Conservation (phyloP, 2,888 invertebrate genomes). For the Frankliniella fusca region DNA sequence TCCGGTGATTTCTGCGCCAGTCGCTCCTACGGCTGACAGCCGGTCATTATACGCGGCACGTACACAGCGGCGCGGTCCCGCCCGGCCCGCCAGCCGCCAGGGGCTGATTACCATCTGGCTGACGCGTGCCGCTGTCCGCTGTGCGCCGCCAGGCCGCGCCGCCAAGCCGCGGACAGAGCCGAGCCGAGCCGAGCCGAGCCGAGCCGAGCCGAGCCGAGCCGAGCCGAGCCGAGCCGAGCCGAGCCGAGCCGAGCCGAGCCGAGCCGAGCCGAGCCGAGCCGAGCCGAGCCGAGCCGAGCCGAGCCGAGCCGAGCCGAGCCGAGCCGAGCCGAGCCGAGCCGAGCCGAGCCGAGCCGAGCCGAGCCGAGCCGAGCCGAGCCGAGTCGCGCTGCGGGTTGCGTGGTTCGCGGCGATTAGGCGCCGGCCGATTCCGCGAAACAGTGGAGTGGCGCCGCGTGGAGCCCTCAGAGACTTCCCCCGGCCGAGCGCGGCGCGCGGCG, state of each 20-base stretch:
- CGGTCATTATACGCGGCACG: too few relatives aligned
- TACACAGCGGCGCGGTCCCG: too few relatives aligned
- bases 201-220: neutral
- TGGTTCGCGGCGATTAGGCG: slow-evolving; percentile 13
- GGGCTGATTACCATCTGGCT: too few relatives aligned
- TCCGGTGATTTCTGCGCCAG: too few relatives aligned
- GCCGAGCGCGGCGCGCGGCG: neutral
- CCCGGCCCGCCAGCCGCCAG: too few relatives aligned
- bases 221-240: neutral
- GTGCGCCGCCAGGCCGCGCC: too few relatives aligned
- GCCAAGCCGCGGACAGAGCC: neutral
- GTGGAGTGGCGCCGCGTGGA: neutral
- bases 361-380: neutral
- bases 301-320: neutral
- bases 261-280: neutral
- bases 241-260: neutral
- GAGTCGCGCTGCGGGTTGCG: slow-evolving; percentile 1
- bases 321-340: neutral
- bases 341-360: neutral
- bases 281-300: neutral
- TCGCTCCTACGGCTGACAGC: too few relatives aligned
- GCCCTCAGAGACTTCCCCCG: neutral
- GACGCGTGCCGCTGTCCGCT: too few relatives aligned
- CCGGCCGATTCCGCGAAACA: slow-evolving; percentile 3
- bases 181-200: neutral